These are phyloP conservation scores for Paguma larvata DNA, from an alignment of 2,797 vertebrate genomes.

Conservation along the genomic window DNA sequence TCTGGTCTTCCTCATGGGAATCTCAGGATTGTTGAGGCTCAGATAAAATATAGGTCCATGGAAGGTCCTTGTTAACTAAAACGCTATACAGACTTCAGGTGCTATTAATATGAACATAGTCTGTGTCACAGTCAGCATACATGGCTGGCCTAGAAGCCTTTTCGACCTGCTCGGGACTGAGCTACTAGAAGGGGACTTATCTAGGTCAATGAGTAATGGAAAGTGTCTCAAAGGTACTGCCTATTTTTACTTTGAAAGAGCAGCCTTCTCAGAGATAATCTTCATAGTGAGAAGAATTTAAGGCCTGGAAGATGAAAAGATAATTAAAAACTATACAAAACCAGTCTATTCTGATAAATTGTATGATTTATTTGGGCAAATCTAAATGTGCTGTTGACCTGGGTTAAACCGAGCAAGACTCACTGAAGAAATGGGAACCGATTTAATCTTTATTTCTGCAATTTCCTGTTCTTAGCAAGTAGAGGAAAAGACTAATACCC, in stretches of 20 bases:
- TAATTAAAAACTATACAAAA: conserved; percentile 50
- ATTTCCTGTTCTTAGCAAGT: conserved; percentile 74
- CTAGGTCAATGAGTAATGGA: conserved; percentile 67
- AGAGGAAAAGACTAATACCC: conserved; percentile 42
- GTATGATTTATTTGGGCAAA: conserved; percentile 24
- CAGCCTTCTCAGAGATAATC: background rate
- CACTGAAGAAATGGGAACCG: conserved; percentile 57
- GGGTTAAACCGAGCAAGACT: conserved; percentile 33
- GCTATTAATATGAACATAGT: background rate
- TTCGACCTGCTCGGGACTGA: background rate
- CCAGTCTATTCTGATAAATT: background rate
- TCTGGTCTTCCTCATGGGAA: background rate
- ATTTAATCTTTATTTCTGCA: conserved; percentile 61
- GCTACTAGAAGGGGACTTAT: conserved; percentile 65
- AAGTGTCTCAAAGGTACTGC: conserved; percentile 62
- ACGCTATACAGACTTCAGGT: background rate
- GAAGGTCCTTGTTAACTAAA: background rate
- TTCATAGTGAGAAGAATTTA: conserved; percentile 14
- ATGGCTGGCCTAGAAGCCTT: background rate
- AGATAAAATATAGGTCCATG: background rate
- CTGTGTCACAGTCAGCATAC: background rate
- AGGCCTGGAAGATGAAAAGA: conserved; percentile 21
- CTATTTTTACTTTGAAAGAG: conserved; percentile 63
- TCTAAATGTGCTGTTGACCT: background rate
- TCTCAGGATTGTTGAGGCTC: background rate